Evolutionary conservation across 2,113 vertebrate genomes (phyloP).

Genomic region (Candoia aspera): DNA sequence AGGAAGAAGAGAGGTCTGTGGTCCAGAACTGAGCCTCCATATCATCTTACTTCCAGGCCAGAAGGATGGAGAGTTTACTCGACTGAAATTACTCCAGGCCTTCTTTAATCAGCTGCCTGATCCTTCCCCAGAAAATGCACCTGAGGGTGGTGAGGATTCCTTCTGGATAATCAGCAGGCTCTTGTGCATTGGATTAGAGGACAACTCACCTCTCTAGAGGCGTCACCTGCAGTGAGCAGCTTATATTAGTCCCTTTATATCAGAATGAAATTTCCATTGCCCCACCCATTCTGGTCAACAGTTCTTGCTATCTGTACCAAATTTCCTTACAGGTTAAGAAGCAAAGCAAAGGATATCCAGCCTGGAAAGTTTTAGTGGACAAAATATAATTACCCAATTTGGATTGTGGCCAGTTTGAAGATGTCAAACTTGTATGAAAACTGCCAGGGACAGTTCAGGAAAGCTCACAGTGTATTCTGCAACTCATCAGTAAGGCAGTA

Average conservation of each 20-base stretch:
- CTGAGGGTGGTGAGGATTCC: background rate
- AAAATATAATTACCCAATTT: conserved; percentile 26
- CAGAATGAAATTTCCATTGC: background rate
- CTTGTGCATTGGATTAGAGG: background rate
- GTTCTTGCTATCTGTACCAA: background rate
- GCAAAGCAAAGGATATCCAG: background rate
- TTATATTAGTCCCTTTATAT: background rate
- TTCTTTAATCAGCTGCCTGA: background rate
- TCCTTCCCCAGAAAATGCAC: background rate
- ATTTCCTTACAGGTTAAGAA: background rate
- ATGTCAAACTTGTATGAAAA: conserved; percentile 22
- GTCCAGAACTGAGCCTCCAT: too few relatives aligned
- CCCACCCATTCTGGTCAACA: background rate
- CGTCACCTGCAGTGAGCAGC: background rate
- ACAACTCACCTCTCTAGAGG: background rate
- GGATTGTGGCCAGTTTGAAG: background rate
- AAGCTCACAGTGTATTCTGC: conserved; percentile 2
- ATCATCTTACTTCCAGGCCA: background rate
- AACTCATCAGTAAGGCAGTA: conserved; percentile 15
- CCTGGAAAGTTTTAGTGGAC: background rate
- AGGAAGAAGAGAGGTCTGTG: background rate
- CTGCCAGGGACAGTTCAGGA: background rate
- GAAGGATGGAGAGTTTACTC: background rate
- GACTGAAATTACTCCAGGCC: background rate
- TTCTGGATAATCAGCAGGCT: background rate